Evolutionary conservation across 2,888 invertebrate genomes (phyloP).

Genomic region (Bellardia pandia): DNA sequence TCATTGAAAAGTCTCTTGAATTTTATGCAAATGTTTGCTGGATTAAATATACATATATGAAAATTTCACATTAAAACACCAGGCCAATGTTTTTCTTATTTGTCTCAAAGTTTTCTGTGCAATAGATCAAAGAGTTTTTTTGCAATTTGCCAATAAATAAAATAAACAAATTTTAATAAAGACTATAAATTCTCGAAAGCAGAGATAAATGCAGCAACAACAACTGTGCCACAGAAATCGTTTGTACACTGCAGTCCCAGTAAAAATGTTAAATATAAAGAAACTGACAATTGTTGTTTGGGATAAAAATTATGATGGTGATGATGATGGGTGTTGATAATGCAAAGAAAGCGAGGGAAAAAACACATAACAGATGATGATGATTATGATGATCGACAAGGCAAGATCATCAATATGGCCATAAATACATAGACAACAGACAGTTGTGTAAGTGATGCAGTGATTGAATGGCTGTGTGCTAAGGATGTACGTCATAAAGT

Average conservation of each 20-base stretch:
- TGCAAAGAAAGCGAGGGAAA: constrained; percentile 23
- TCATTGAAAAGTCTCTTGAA: too few species aligned
- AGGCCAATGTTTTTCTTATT: constrained; percentile 41
- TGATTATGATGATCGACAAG: constrained; percentile 67
- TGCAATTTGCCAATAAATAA: constrained; percentile 61
- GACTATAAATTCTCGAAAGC: constrained; percentile 36
- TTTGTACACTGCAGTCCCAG: not conserved
- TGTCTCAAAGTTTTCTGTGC: constrained; percentile 48
- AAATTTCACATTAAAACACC: not conserved
- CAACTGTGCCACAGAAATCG: not conserved
- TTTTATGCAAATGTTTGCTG: constrained; percentile 25
- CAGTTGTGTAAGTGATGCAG: constrained; percentile 7
- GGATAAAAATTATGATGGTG: constrained; percentile 56
- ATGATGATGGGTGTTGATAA: constrained; percentile 65
- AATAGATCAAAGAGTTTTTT: constrained; percentile 64
- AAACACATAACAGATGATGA: constrained; percentile 21
- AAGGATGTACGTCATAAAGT: constrained; percentile 66
- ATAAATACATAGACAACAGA: constrained; percentile 59
- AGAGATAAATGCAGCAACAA: not conserved
- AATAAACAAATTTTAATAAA: constrained; percentile 64
- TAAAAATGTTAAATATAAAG: not conserved
- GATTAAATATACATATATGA: not conserved
- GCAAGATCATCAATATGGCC: constrained; percentile 69
- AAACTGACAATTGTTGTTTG: constrained; percentile 57
- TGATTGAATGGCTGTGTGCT: constrained; percentile 17